A percentile compares a stretch with the other conserved stretches of the same genome.
phyloP scores from a whole-genome alignment of 2,797 vertebrate genomes.

The Coracias cyanogaster region DNA sequence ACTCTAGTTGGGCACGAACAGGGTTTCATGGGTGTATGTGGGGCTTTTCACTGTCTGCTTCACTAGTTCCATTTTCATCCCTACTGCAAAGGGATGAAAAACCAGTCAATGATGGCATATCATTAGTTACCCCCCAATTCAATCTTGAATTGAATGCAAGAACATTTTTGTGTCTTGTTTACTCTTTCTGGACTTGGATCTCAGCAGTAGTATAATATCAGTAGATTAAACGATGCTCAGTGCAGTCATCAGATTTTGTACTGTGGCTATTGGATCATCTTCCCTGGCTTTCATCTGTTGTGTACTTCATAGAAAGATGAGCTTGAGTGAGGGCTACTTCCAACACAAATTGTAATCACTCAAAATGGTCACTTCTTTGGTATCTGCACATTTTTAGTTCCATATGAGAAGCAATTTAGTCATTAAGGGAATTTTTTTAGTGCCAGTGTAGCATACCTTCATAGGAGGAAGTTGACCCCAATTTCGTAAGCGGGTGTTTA shows the following conservation, averaged over 20 bases:
- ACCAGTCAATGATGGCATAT: fast-evolving
- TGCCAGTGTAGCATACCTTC: slow-evolving; percentile 67
- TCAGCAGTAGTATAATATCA: not conserved
- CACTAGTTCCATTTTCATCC: not conserved
- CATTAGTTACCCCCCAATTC: fast-evolving
- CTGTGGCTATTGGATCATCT: not conserved
- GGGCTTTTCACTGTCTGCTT: not conserved
- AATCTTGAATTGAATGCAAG: not conserved
- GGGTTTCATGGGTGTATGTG: fast-evolving
- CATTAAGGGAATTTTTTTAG: slow-evolving; percentile 80
- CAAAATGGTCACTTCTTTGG: slow-evolving; percentile 79
- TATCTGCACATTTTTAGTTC: slow-evolving; percentile 83
- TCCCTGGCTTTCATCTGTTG: slow-evolving; percentile 54
- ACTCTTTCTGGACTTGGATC: not conserved
- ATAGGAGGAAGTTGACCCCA: slow-evolving; percentile 77
- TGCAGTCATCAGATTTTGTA: not conserved
- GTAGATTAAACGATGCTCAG: not conserved
- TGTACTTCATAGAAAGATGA: slow-evolving; percentile 27
- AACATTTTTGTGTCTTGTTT: not conserved
- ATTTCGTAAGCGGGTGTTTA: slow-evolving; percentile 86
- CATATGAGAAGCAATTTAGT: slow-evolving; percentile 84
- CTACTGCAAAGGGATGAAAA: not conserved
- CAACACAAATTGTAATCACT: slow-evolving; percentile 84
- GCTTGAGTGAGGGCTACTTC: slow-evolving; percentile 77
- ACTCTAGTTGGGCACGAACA: not conserved